Conservation (phyloP, 1,140 invertebrate species). For the Spodoptera frugiperda region DNA sequence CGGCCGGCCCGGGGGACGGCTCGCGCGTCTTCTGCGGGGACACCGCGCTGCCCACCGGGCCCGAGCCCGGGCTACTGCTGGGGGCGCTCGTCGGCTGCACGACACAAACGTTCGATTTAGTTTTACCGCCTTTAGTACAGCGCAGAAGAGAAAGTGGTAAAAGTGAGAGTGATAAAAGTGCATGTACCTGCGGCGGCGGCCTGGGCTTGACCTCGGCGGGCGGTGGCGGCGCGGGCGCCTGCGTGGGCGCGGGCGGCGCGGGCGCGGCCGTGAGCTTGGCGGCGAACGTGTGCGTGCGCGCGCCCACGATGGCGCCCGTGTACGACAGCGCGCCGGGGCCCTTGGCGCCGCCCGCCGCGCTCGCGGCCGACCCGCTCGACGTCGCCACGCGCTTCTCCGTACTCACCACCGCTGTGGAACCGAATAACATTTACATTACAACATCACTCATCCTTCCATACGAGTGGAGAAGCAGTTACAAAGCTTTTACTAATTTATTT, state of each 20-base stretch:
- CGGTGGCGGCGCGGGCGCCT: constrained; percentile 9
- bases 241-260: constrained; percentile 39
- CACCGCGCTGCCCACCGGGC: constrained; percentile 35
- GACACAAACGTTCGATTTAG: not conserved
- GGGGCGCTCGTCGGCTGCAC: not conserved
- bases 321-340: constrained; percentile 65
- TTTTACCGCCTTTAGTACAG: too few relatives aligned
- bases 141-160: not conserved
- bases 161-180: not conserved
- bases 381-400: constrained; percentile 26
- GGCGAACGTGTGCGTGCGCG: constrained; percentile 76
- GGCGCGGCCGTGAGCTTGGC: constrained; percentile 72
- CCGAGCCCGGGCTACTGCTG: constrained; percentile 8
- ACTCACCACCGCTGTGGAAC: too few relatives aligned
- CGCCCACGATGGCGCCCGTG: constrained; percentile 77
- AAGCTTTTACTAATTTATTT: too few relatives aligned
- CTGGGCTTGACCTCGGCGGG: constrained; percentile 54
- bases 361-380: constrained; percentile 26
- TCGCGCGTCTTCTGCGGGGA: constrained; percentile 62
- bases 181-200: constrained; percentile 54
- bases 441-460: too few relatives aligned
- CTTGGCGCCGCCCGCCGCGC: constrained; percentile 41
- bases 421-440: too few relatives aligned
- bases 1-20: constrained; percentile 52
- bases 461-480: too few relatives aligned